A percentile compares a stretch with the other conserved stretches of the same genome.
These are phyloP conservation scores for Portunus trituberculatus DNA, from an alignment of 1,140 invertebrate genomes.

Conservation along the genomic window DNA sequence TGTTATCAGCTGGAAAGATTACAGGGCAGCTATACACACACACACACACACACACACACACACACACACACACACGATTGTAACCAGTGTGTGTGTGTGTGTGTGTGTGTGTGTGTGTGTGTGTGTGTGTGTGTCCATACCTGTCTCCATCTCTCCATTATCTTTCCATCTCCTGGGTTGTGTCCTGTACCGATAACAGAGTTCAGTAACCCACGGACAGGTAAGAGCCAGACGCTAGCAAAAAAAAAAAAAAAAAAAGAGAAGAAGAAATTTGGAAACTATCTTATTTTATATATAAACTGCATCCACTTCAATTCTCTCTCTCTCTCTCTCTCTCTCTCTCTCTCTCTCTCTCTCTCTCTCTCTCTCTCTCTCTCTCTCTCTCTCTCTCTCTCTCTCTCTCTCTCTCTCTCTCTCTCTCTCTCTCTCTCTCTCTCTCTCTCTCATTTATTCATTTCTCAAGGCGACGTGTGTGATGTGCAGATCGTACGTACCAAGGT, in stretches of 20 bases:
- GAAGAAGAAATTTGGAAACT: not conserved
- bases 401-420: too few species aligned
- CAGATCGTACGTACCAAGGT: too few species aligned
- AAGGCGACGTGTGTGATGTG: too few species aligned
- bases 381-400: too few species aligned
- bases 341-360: not conserved
- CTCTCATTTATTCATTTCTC: too few species aligned
- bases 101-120: too few species aligned
- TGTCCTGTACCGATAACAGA: constrained; percentile 4
- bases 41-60: too few species aligned
- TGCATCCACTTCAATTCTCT: not conserved
- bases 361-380: not conserved
- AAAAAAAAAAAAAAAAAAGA: too few species aligned
- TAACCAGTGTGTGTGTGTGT: too few species aligned
- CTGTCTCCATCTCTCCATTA: not conserved
- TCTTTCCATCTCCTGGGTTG: not conserved
- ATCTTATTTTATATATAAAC: constrained; percentile 14
- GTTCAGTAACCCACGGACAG: not conserved
- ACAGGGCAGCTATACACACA: not conserved
- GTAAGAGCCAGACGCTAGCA: not conserved
- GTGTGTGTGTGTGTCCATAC: too few species aligned
- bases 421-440: too few species aligned
- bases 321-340: constrained; percentile 11
- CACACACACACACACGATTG: too few species aligned
- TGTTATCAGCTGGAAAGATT: not conserved